Evolutionary conservation across 2,113 vertebrate species (phyloP).

Genomic region (Anhinga anhinga): DNA sequence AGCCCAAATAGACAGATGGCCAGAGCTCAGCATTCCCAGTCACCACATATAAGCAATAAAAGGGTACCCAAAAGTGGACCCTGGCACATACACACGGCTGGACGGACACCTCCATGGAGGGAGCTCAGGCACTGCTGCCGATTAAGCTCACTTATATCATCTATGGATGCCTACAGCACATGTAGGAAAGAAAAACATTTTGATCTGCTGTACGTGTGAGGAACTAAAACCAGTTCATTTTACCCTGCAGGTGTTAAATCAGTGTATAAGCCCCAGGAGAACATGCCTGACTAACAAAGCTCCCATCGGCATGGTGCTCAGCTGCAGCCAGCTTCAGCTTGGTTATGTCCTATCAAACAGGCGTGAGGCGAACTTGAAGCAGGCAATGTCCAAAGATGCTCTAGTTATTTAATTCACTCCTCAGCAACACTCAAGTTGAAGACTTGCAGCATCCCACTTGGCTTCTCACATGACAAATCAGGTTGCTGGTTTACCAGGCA

Average conservation of each 20-base stretch:
- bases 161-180: fast-evolving
- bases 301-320: background rate
- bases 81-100: fast-evolving
- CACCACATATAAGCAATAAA: fast-evolving
- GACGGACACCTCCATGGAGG: background rate
- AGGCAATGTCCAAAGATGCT: background rate
- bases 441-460: background rate
- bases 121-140: fast-evolving
- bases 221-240: background rate
- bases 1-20: background rate
- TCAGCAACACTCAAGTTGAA: background rate
- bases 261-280: background rate
- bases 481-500: background rate
- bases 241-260: background rate
- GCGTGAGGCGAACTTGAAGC: background rate
- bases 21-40: background rate
- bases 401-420: background rate
- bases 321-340: background rate
- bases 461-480: background rate
- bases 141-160: background rate
- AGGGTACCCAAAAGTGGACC: background rate
- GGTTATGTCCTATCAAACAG: fast-evolving
- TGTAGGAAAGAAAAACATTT: background rate
- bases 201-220: background rate
- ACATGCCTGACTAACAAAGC: background rate